These are phyloP conservation scores for Dicyrtoma fusca DNA, from an alignment of 2,888 invertebrate genomes.

Conservation along the genomic window DNA sequence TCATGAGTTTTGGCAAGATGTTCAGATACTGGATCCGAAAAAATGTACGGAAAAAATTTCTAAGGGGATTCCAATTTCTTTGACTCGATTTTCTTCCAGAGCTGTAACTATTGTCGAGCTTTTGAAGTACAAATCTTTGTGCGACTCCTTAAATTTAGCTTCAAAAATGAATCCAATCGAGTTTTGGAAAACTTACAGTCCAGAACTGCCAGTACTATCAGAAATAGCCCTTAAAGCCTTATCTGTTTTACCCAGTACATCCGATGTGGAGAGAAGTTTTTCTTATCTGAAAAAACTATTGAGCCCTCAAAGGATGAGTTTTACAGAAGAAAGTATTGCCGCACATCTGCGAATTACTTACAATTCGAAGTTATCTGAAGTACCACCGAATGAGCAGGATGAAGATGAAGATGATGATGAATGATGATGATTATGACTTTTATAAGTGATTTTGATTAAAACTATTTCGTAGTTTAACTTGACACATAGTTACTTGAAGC, in stretches of 20 bases:
- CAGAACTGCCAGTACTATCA: background rate
- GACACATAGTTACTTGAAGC: no score
- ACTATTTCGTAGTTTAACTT: no score
- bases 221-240: background rate
- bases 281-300: constrained; percentile 9
- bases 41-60: background rate
- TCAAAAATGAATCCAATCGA: background rate
- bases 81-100: background rate
- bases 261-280: background rate
- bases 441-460: no score
- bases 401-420: no score
- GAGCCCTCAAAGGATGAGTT: background rate
- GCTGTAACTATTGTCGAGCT: background rate
- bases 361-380: no score
- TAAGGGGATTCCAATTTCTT: background rate
- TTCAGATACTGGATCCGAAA: constrained; percentile 6
- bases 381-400: no score
- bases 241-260: background rate
- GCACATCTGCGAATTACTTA: no score
- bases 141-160: background rate
- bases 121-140: background rate
- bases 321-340: no score
- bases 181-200: background rate
- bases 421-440: no score
- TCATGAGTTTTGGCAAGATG: constrained; percentile 10